Evolutionary conservation across 2,113 vertebrate genomes (phyloP).

Genomic region (Clinocottus analis): DNA sequence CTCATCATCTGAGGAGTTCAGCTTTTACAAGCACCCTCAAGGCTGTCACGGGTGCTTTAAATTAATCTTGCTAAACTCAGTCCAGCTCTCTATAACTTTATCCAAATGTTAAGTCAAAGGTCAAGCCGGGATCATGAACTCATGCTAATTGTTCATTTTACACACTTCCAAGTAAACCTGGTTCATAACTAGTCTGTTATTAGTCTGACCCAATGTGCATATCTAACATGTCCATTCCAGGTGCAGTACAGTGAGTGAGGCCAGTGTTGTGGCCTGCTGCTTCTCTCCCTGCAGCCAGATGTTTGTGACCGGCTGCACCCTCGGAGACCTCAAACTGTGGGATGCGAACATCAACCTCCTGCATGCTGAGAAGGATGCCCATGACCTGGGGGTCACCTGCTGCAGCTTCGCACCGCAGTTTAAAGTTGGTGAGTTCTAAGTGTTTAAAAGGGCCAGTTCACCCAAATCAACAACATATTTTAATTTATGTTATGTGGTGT

Average conservation of each 20-base stretch:
- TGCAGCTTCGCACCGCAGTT: conserved; percentile 86
- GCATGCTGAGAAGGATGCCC: conserved; percentile 85
- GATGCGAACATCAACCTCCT: conserved; percentile 85
- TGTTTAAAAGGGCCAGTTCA: not conserved
- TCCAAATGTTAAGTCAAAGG: not conserved
- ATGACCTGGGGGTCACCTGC: conserved; percentile 91
- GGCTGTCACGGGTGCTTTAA: conserved; percentile 4
- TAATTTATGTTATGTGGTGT: not conserved
- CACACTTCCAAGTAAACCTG: too few species aligned
- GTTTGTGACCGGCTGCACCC: conserved; percentile 90
- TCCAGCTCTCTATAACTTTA: not conserved
- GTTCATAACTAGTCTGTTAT: too few species aligned
- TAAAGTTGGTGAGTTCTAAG: conserved; percentile 49
- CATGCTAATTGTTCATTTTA: not conserved
- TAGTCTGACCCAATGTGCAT: too few species aligned
- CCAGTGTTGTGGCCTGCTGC: conserved; percentile 88
- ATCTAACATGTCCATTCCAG: conserved; percentile 64
- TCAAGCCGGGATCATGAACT: not conserved
- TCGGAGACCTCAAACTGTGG: conserved; percentile 89
- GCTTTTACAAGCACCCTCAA: not conserved
- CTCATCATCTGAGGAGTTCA: not conserved
- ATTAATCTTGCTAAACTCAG: not conserved
- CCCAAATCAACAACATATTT: not conserved
- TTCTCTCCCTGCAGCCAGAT: conserved; percentile 86
- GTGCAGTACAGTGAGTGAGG: conserved; percentile 83